Percentiles rank a stretch among this genome's conserved stretches.
Evolutionary conservation across 1,140 invertebrate species (phyloP).

Genomic region (Globodera ellingtonae): DNA sequence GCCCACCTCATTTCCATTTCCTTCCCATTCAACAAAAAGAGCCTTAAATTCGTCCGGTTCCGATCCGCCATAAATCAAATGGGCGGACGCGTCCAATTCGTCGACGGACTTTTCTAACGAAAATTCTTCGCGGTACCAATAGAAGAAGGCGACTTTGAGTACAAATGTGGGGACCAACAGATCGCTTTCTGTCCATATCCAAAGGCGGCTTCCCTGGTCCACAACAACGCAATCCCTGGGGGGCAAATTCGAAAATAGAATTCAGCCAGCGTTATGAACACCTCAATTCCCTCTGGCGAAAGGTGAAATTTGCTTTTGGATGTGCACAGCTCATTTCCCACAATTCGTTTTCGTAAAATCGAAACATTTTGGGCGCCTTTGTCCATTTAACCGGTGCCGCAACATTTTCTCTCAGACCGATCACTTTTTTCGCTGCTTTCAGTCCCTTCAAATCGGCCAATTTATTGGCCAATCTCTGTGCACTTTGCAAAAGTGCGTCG

Average conservation of each 20-base stretch:
- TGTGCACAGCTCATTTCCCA: conserved; percentile 29
- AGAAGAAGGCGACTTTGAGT: conserved; percentile 35
- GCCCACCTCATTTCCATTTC: too few species aligned
- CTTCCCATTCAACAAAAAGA: conserved; percentile 32
- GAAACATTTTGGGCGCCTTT: conserved; percentile 33
- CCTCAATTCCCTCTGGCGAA: conserved; percentile 37
- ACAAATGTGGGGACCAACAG: conserved; percentile 38
- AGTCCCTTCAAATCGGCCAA: conserved; percentile 4
- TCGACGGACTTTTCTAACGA: not conserved
- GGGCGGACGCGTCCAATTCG: conserved; percentile 26
- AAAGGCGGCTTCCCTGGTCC: conserved; percentile 40
- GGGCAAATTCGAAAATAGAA: not conserved
- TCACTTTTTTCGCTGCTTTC: not conserved
- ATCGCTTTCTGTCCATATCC: conserved; percentile 38
- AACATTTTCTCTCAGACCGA: conserved; percentile 8
- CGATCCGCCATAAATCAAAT: conserved; percentile 30
- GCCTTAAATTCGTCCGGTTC: conserved; percentile 51
- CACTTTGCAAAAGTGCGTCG: not conserved
- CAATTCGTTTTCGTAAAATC: conserved; percentile 34
- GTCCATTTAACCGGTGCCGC: conserved; percentile 21
- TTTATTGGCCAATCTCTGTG: conserved; percentile 33
- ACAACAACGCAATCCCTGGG: conserved; percentile 38
- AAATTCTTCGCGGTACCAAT: conserved; percentile 32
- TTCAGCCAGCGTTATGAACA: not conserved
- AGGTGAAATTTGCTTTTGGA: conserved; percentile 35